Base-by-base conservation (phyloP, 2,113 vertebrate genomes). In the Alouatta palliata region DNA sequence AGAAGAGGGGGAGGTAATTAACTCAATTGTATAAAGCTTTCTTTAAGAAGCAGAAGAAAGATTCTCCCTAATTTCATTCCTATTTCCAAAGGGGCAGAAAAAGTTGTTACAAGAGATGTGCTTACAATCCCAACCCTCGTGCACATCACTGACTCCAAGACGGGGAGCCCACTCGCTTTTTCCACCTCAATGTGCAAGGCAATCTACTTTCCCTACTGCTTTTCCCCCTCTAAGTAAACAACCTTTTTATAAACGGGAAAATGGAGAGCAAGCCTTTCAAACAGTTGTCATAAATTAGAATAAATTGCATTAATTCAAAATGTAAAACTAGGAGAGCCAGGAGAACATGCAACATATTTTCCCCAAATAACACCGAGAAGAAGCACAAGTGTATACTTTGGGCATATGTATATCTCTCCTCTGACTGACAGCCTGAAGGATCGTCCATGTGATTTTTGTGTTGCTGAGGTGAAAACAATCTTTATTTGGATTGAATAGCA, bases 321-420 rank as follows among this genome's bases (percentile, higher is more conserved):
- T 98, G 96, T 98, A 99, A 99, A 98, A 98, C 98, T 98, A 98
- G 97, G 94, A 98, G 98, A 98, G 97, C 98, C 98, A 98, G 97
- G 96, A 98, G 98, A 98, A 98, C 97, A 84, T 98, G 98, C 97
- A 99, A 98, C 98, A 98, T 99, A 98, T 99, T 99, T 99, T 98
- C 97, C 96, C 97, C 98, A 98, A 98, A 98, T 99, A 98, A 98
- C 98, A 98, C 98, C 98, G 98, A 96, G 98, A 98, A 98, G 66
- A 98, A 98, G 97, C 97, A 98, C 98, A 98, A 98, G 98, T 98
- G 98, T 98, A 98, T 97, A 98, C 98, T 98, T 96, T 98, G 98
- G 98, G 98, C 99, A 98, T 99, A 99, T 99, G 98, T 98, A 98
- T 98, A 98, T 98, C 98, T 98, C 98, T 98, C 97, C 98, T 98